A percentile compares a stretch with the other conserved stretches of the same genome.
Conservation (phyloP, 2,113 vertebrate species). For the Acinonyx jubatus region DNA sequence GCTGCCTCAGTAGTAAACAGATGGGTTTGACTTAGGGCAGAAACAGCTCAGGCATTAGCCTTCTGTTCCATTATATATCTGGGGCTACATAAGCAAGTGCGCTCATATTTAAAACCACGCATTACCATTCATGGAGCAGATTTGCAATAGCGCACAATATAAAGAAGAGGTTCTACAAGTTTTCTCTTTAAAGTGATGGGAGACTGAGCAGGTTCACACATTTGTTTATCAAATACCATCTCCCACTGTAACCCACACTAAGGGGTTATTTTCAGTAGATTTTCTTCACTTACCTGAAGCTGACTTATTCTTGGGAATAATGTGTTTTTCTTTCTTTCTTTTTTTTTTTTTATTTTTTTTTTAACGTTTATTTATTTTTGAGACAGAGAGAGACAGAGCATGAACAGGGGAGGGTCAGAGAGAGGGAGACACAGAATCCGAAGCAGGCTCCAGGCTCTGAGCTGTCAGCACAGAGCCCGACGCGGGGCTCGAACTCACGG, state of each 20-base stretch:
- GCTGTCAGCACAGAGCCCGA: too few species aligned
- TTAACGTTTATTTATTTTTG: too few species aligned
- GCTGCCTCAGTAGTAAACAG: conserved; percentile 29
- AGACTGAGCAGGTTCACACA: neutral
- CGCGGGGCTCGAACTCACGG: too few species aligned
- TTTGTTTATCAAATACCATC: neutral
- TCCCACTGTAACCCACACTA: neutral
- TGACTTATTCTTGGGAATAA: neutral
- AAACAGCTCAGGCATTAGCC: conserved; percentile 50
- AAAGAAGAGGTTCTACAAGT: conserved; percentile 11
- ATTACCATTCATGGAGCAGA: conserved; percentile 56
- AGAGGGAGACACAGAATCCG: too few species aligned
- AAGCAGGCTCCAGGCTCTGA: too few species aligned
- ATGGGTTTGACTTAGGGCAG: conserved; percentile 39
- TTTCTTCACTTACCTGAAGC: neutral
- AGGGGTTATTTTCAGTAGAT: neutral
- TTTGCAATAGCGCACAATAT: neutral
- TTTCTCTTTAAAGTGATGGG: conserved; percentile 2
- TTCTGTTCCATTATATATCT: conserved; percentile 57
- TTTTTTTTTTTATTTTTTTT: neutral
- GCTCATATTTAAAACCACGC: conserved; percentile 36
- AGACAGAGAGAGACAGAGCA: too few species aligned
- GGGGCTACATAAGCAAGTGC: conserved; percentile 23
- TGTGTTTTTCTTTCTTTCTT: conserved; percentile 23
- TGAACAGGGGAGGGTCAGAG: too few species aligned